phyloP scores from a whole-genome alignment of 1,140 invertebrate genomes.

The Oryctes rhinoceros region DNA sequence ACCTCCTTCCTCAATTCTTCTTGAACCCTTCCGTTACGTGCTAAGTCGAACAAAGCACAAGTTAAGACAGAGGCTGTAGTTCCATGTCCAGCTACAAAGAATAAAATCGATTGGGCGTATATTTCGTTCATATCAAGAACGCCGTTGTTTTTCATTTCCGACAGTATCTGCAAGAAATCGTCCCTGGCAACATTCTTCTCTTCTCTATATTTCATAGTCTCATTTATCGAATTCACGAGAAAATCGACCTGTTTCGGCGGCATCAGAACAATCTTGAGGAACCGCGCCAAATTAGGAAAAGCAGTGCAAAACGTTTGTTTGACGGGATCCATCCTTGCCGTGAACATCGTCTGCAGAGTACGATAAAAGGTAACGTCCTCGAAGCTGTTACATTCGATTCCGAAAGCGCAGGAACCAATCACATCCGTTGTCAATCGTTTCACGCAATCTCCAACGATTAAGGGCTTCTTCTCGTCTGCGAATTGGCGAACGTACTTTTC shows the following conservation, averaged over 20 bases:
- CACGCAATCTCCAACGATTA: constrained; percentile 64
- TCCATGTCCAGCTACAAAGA: constrained; percentile 76
- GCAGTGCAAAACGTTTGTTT: not conserved
- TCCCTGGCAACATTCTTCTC: constrained; percentile 60
- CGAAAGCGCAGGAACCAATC: constrained; percentile 66
- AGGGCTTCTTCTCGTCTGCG: constrained; percentile 43
- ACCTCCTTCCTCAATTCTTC: constrained; percentile 67
- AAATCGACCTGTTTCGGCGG: constrained; percentile 53
- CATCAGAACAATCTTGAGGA: constrained; percentile 21
- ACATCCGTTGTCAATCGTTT: constrained; percentile 65
- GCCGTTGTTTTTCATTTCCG: constrained; percentile 51
- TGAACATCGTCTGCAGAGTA: constrained; percentile 54
- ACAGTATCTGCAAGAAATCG: constrained; percentile 65
- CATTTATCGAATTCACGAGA: constrained; percentile 60
- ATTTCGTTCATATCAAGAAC: constrained; percentile 25
- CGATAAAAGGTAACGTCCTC: constrained; percentile 64
- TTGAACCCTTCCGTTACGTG: constrained; percentile 68
- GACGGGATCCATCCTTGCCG: not conserved
- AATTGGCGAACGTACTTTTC: not conserved
- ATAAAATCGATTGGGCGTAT: constrained; percentile 68
- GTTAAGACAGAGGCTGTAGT: constrained; percentile 71
- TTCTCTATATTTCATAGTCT: constrained; percentile 62
- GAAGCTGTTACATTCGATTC: constrained; percentile 65
- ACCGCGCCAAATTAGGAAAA: not conserved
- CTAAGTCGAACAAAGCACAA: constrained; percentile 68